Percentiles rank a stretch among this genome's conserved stretches.
These are phyloP conservation scores for Adelosebastes latens DNA, from an alignment of 2,797 vertebrate species.

Conservation along the genomic window DNA sequence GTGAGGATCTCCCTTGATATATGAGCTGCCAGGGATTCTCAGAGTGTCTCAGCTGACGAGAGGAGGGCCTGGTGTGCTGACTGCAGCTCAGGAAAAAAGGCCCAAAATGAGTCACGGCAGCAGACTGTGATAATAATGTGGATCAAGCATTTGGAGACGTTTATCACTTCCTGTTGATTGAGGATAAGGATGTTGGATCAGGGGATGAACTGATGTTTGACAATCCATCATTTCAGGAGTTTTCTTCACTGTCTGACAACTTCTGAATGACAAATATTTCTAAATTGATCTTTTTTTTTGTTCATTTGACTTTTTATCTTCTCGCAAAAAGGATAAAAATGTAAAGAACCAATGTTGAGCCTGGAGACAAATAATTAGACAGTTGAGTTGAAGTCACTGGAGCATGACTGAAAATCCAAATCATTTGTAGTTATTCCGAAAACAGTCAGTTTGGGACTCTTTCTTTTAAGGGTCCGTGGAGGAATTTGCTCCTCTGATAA, in stretches of 20 bases:
- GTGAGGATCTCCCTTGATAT: conserved; percentile 88
- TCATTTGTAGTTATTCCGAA: conserved; percentile 48
- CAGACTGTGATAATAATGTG: conserved; percentile 41
- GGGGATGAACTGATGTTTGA: conserved; percentile 41
- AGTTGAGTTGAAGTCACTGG: conserved; percentile 36
- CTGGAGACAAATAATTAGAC: conserved; percentile 51
- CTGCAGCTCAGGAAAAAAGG: conserved; percentile 52
- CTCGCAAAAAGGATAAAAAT: background rate
- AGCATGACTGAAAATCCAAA: conserved; percentile 54
- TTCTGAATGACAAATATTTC: conserved; percentile 59
- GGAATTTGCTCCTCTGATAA: conserved; percentile 55
- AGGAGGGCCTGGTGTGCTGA: conserved; percentile 60
- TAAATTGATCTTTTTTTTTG: conserved; percentile 29
- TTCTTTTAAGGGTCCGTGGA: conserved; percentile 47
- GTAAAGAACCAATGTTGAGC: conserved; percentile 20
- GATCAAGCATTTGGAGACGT: conserved; percentile 47
- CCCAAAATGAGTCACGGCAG: conserved; percentile 37
- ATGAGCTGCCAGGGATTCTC: conserved; percentile 90
- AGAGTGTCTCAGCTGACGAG: conserved; percentile 73
- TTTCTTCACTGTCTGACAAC: conserved; percentile 29
- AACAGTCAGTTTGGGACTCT: conserved; percentile 45
- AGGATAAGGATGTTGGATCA: conserved; percentile 50
- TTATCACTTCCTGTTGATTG: conserved; percentile 58
- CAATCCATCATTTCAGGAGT: conserved; percentile 38
- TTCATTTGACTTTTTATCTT: conserved; percentile 40